phyloP scores from a whole-genome alignment of 2,113 vertebrate species.

The Oenanthe oenanthe region DNA sequence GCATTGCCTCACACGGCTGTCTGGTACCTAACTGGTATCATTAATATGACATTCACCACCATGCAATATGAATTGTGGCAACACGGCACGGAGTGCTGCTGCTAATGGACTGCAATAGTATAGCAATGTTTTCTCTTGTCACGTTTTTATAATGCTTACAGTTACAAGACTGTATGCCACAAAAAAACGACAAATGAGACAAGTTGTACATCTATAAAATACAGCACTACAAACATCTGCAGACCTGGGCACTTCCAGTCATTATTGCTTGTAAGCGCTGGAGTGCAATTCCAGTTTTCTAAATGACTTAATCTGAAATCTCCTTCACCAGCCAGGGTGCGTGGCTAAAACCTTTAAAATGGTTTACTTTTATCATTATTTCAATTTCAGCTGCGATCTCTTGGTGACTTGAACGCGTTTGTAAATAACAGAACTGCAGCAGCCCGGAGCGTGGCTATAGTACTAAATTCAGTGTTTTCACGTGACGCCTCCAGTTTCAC shows the following conservation, averaged over 20 bases:
- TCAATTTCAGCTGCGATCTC: neutral
- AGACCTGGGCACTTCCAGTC: neutral
- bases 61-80: neutral
- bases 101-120: neutral
- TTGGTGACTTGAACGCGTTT: neutral
- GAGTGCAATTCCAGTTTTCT: neutral
- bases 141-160: neutral
- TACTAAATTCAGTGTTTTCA: neutral
- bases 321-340: neutral
- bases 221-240: neutral
- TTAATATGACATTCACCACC: neutral
- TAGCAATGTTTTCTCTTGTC: neutral
- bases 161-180: neutral
- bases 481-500: neutral
- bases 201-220: neutral
- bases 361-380: neutral
- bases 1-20: neutral
- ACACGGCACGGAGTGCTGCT: rapidly evolving
- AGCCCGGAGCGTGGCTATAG: neutral
- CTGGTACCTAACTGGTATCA: neutral
- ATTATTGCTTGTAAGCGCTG: neutral
- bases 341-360: neutral
- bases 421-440: neutral
- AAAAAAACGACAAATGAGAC: neutral
- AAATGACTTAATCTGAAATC: neutral